phyloP scores from a whole-genome alignment of 2,113 vertebrate species.

The Xiphophorus maculatus region DNA sequence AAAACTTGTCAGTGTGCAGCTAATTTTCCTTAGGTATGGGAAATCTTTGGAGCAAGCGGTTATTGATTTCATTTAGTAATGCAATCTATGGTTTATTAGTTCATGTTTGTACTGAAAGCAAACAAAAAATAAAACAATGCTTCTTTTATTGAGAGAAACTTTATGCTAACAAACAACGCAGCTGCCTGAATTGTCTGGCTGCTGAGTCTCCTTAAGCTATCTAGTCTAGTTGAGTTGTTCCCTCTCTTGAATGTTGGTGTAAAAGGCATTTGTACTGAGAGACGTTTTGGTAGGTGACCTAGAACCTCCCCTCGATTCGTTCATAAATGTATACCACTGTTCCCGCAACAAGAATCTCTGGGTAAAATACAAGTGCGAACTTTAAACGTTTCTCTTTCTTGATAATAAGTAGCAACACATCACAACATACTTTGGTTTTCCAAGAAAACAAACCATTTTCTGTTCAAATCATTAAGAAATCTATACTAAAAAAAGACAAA shows the following conservation, averaged over 20 bases:
- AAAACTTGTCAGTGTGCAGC: neutral
- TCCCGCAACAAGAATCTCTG: neutral
- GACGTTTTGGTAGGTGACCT: neutral
- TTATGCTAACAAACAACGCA: too few relatives aligned
- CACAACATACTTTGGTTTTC: neutral
- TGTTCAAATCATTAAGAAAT: neutral
- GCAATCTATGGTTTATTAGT: too few relatives aligned
- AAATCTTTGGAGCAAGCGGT: neutral
- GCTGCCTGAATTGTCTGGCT: neutral
- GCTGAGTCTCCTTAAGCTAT: too few relatives aligned
- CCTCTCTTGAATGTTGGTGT: neutral
- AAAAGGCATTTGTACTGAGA: neutral
- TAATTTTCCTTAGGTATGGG: neutral
- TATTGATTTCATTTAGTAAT: neutral
- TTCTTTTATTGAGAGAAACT: too few relatives aligned
- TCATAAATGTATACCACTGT: neutral
- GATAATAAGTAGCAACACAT: neutral
- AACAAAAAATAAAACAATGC: too few relatives aligned
- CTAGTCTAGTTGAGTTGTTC: neutral
- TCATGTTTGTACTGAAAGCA: too few relatives aligned
- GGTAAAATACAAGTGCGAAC: neutral
- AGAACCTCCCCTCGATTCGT: too few relatives aligned
- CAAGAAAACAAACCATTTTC: neutral
- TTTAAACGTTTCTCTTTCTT: neutral
- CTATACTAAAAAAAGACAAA: conserved; percentile 14